Evolutionary conservation across 2,888 invertebrate species (phyloP).

Genomic region (Lasioglossum pauxillum): DNA sequence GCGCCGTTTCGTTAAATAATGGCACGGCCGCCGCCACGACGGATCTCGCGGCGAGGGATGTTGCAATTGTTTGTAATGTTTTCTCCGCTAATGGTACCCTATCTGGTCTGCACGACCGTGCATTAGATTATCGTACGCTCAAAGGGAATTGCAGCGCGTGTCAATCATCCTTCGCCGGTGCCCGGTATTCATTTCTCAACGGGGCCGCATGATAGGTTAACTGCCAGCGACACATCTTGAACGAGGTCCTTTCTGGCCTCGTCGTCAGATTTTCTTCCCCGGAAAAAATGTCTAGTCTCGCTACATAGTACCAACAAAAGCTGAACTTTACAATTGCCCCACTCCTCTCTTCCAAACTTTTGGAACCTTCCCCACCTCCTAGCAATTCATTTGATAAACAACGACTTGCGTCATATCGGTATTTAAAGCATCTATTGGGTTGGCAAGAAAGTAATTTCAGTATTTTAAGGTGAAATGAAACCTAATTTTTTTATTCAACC

Average conservation of each 20-base stretch:
- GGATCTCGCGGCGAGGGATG: slow-evolving; percentile 43
- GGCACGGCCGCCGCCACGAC: slow-evolving; percentile 8
- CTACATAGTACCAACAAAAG: not conserved
- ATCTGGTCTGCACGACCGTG: slow-evolving; percentile 50
- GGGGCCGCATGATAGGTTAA: slow-evolving; percentile 61
- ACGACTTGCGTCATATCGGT: too few species aligned
- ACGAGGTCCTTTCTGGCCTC: not conserved
- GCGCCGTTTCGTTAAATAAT: slow-evolving; percentile 38
- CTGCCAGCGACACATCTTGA: slow-evolving; percentile 50
- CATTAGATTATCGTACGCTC: slow-evolving; percentile 50
- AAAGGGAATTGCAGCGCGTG: slow-evolving; percentile 59
- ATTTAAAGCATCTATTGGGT: too few species aligned
- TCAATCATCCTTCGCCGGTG: slow-evolving; percentile 60
- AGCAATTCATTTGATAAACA: too few species aligned
- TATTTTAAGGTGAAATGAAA: too few species aligned
- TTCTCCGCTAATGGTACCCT: slow-evolving; percentile 46
- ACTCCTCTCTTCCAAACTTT: not conserved
- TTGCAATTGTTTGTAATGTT: slow-evolving; percentile 55
- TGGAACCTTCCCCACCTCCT: too few species aligned
- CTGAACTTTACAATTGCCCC: not conserved
- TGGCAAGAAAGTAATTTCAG: too few species aligned
- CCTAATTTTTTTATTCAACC: too few species aligned
- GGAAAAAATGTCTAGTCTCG: not conserved
- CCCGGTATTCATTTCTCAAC: slow-evolving; percentile 63
- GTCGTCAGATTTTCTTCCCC: not conserved